These are phyloP conservation scores for Acleris literana DNA, from an alignment of 2,888 invertebrate species.

Conservation along the genomic window DNA sequence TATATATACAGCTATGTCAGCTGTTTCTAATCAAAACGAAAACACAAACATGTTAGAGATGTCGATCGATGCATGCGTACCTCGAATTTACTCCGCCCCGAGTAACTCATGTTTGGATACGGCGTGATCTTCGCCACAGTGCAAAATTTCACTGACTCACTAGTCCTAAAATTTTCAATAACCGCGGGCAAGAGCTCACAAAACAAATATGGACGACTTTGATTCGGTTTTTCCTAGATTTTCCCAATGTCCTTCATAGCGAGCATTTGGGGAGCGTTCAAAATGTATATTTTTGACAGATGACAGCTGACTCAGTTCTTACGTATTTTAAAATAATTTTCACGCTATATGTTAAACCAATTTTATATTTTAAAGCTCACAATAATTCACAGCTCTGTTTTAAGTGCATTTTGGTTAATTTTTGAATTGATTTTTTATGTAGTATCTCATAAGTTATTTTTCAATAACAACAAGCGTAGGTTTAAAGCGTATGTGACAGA, in stretches of 20 bases:
- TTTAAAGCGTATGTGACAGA: conserved; percentile 22
- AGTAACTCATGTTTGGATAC: conserved; percentile 84
- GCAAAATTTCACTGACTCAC: conserved; percentile 56
- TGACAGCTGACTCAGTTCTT: conserved; percentile 4
- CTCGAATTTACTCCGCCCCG: conserved; percentile 86
- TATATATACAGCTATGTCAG: conserved; percentile 72
- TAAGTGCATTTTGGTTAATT: no score
- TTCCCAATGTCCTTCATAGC: conserved; percentile 39
- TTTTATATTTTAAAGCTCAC: neutral
- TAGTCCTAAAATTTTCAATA: conserved; percentile 47
- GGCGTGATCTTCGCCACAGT: conserved; percentile 81
- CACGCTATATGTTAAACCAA: neutral
- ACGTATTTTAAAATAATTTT: neutral
- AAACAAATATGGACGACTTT: conserved; percentile 65
- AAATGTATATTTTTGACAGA: conserved; percentile 24
- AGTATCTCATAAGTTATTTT: no score
- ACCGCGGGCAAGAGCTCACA: conserved; percentile 49
- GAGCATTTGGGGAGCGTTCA: conserved; percentile 27
- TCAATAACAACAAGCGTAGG: neutral
- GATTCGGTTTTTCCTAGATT: conserved; percentile 53
- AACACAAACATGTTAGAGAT: conserved; percentile 67
- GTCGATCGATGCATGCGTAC: conserved; percentile 65
- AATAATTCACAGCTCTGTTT: no score
- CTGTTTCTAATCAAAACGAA: conserved; percentile 83
- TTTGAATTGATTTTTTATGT: no score